Conservation (phyloP, 1,140 invertebrate genomes). For the Pseudobourletiella spinata region DNA sequence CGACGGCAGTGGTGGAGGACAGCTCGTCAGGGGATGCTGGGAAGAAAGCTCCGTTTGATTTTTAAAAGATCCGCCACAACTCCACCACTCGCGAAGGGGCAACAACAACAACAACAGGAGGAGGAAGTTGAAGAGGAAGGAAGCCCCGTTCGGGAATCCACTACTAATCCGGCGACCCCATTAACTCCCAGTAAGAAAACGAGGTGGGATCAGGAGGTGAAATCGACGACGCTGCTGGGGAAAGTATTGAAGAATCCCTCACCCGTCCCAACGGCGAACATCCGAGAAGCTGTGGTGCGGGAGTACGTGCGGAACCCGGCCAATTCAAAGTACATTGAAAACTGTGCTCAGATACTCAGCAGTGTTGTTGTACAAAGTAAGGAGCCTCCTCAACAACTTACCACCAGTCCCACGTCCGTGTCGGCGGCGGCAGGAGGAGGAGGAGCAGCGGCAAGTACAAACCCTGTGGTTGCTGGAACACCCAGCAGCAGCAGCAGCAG, state of each 20-base stretch:
- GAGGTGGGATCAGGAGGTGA: constrained; percentile 25
- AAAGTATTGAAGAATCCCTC: neutral
- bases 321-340: neutral
- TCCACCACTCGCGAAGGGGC: neutral
- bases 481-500: neutral
- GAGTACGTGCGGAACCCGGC: constrained; percentile 16
- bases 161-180: no score
- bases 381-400: no score
- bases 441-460: no score
- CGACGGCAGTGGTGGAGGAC: no score
- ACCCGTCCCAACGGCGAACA: neutral
- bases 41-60: no score
- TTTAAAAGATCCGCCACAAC: neutral
- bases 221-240: neutral
- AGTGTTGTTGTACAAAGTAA: neutral
- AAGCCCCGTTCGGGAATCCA: neutral
- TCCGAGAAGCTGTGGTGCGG: constrained; percentile 3
- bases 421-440: no score
- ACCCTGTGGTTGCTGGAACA: no score
- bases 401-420: no score
- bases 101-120: neutral
- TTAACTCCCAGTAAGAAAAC: neutral
- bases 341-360: neutral
- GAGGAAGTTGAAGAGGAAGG: neutral
- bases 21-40: no score